phyloP scores from a whole-genome alignment of 2,888 invertebrate genomes.

The Volucella inflata region DNA sequence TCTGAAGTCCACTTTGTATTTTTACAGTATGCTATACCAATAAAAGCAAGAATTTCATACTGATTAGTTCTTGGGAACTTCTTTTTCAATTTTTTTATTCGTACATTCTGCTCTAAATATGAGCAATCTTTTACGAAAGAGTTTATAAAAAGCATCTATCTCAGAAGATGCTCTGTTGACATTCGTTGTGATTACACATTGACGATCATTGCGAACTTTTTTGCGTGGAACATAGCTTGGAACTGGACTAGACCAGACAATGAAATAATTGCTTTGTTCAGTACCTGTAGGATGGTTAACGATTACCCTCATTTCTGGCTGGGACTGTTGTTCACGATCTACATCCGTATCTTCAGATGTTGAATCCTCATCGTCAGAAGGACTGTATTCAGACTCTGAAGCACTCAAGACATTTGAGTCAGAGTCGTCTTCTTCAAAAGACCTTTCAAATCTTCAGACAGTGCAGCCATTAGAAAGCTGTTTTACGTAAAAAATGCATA shows the following conservation, averaged over 20 bases:
- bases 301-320: too few species aligned
- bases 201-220: conserved; percentile 10
- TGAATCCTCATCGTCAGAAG: background rate
- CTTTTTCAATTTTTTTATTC: too few species aligned
- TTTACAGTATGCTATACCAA: too few species aligned
- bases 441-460: conserved; percentile 14
- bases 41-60: too few species aligned
- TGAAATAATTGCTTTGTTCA: conserved; percentile 15
- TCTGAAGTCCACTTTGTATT: too few species aligned
- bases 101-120: too few species aligned
- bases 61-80: too few species aligned
- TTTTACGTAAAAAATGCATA: too few species aligned
- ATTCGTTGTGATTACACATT: background rate
- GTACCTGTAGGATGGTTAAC: background rate
- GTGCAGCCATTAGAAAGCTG: too few species aligned
- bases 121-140: background rate
- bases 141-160: too few species aligned
- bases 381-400: background rate
- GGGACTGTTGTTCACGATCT: conserved; percentile 3
- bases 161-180: conserved; percentile 9
- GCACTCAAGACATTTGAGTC: conserved; percentile 8
- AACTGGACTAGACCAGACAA: conserved; percentile 2
- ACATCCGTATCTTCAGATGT: background rate
- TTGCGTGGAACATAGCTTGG: conserved; percentile 3
- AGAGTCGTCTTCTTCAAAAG: conserved; percentile 17